Percentiles rank a stretch among this genome's conserved stretches.
Conservation (phyloP, 1,140 invertebrate species). For the Polypedilum pembai region DNA sequence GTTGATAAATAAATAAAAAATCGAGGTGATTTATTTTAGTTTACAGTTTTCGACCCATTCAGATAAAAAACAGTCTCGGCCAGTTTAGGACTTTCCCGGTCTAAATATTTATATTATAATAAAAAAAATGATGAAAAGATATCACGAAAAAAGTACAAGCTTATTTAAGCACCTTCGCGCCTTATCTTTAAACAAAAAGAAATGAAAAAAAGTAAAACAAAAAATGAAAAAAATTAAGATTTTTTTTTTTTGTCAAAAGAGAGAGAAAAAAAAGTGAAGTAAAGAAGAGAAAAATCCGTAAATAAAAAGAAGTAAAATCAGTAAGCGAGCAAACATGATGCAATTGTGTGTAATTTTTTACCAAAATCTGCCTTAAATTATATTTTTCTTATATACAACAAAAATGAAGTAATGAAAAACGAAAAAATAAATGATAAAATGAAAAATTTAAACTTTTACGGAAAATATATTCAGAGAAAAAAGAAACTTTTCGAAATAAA, state of each 20-base stretch:
- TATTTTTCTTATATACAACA: slow-evolving; percentile 48
- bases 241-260: slow-evolving; percentile 30
- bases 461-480: slow-evolving; percentile 40
- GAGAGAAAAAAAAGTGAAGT: background rate
- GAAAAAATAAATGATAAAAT: slow-evolving; percentile 30
- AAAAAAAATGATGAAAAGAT: slow-evolving; percentile 41
- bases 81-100: slow-evolving; percentile 38
- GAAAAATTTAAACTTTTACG: slow-evolving; percentile 35
- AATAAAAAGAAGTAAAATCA: slow-evolving; percentile 33
- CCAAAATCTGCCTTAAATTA: slow-evolving; percentile 62
- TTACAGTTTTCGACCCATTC: slow-evolving; percentile 25
- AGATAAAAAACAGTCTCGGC: slow-evolving; percentile 33
- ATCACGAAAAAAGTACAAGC: slow-evolving; percentile 64
- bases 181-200: slow-evolving; percentile 53
- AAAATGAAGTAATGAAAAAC: slow-evolving; percentile 26
- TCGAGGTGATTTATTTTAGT: slow-evolving; percentile 21
- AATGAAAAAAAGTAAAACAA: slow-evolving; percentile 30
- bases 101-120: slow-evolving; percentile 34
- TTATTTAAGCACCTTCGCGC: slow-evolving; percentile 65
- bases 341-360: slow-evolving; percentile 52
- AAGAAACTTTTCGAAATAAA: slow-evolving; percentile 35
- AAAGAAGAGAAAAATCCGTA: slow-evolving; percentile 33
- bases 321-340: slow-evolving; percentile 42
- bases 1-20: slow-evolving; percentile 30
- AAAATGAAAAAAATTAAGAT: slow-evolving; percentile 30